Base-by-base conservation (phyloP, 1,140 invertebrate genomes). In the Cardiocondyla obscurior region DNA sequence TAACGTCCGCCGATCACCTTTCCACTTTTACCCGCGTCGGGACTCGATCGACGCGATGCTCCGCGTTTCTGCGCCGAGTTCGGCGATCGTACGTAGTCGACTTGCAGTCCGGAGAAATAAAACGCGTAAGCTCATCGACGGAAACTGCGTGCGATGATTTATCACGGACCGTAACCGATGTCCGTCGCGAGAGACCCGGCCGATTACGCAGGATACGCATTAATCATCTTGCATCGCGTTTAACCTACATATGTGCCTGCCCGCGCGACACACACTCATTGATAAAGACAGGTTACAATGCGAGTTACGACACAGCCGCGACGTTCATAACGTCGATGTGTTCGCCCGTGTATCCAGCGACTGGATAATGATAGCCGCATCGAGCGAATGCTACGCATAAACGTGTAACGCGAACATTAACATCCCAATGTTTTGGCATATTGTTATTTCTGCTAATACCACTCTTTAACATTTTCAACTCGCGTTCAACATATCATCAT, bases 251-350 rank as follows among this genome's bases (percentile, higher is more conserved):
- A 53, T 10, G 49, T 28, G 33, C 44, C 36, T 51, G 16, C 46
- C 12, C 22, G 60, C 46, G 42, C 33, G 70, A 36, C 49, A 39
- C 55, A 74, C 73, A 67, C 62, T 67, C 74, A 69, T 79, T 79
- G 46, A 79, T 79, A 79, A 79, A 53, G 62, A 22, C 74, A 67
- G 46, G 62, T 69, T 79, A 79, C 74, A 79, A 79, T 79, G 62
- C 33, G 46, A 7, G 46, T 79, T 79, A 69, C 74, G 36, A 79
- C 74, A 79, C 22, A 19, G 22, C 5, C 58, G 1, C 44, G 46
- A 22, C 60, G 73, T n/a, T 51, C 58, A 19, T 53, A 77, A 67
- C 62, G 19, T 69, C 62, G 46, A 53, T 33, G 62, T 25, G 57
- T 49, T 36, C 16, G n/a, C n/a, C 58, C 42, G 33, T 33, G 28